Percentiles rank a stretch among this genome's conserved stretches.
phyloP scores from a whole-genome alignment of 2,888 invertebrate species.

The Petrolisthes manimaculis region DNA sequence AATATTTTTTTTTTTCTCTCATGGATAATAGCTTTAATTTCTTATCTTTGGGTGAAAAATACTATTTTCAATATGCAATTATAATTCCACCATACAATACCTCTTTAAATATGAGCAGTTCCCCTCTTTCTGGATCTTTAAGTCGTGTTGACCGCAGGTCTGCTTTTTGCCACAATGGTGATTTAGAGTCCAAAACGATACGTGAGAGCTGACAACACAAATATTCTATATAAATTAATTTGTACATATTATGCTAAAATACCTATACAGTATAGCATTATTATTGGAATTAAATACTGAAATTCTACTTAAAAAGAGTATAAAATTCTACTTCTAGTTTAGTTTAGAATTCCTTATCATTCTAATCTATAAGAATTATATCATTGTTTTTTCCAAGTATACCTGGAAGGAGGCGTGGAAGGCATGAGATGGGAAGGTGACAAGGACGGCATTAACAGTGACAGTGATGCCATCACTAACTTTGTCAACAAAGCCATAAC shows the following conservation, averaged over 20 bases:
- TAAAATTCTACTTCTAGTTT: too few species aligned
- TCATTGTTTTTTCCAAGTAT: slow-evolving; percentile 62
- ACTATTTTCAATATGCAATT: not conserved
- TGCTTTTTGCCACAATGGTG: slow-evolving; percentile 85
- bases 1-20: not conserved
- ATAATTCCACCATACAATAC: slow-evolving; percentile 17
- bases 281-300: too few species aligned
- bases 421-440: slow-evolving; percentile 93
- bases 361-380: not conserved
- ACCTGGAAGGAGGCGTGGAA: slow-evolving; percentile 97
- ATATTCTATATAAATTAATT: not conserved
- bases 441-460: slow-evolving; percentile 92
- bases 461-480: slow-evolving; percentile 98
- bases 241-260: too few species aligned
- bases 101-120: slow-evolving; percentile 92
- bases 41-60: not conserved
- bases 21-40: not conserved
- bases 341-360: too few species aligned
- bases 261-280: too few species aligned
- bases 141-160: slow-evolving; percentile 92
- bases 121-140: slow-evolving; percentile 88
- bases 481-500: slow-evolving; percentile 89
- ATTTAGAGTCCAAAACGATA: slow-evolving; percentile 92
- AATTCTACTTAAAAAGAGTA: too few species aligned
- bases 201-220: slow-evolving; percentile 81